Conservation (phyloP, 2,888 invertebrate species). For the Artemia sinica region DNA sequence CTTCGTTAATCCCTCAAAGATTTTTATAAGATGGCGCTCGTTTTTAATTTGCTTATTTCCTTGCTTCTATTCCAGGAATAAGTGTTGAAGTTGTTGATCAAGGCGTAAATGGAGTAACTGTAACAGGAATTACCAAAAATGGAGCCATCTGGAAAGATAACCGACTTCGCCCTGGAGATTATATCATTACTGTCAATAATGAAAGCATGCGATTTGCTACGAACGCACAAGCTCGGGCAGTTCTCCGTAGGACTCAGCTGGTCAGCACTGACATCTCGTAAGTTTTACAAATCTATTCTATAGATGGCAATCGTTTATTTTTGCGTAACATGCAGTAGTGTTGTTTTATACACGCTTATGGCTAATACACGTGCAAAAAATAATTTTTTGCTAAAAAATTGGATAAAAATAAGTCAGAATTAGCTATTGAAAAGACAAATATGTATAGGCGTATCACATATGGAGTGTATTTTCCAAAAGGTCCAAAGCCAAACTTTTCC, state of each 20-base stretch:
- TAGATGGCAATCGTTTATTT: neutral
- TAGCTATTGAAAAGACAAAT: no score
- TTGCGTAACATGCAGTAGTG: no score
- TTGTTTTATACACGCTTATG: no score
- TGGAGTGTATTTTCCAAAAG: no score
- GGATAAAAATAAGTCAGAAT: no score
- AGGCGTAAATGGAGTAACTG: slow-evolving; percentile 38
- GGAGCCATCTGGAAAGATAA: slow-evolving; percentile 42
- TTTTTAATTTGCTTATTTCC: neutral
- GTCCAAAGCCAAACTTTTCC: no score
- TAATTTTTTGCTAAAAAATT: neutral
- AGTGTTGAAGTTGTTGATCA: slow-evolving; percentile 40
- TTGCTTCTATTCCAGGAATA: slow-evolving; percentile 34
- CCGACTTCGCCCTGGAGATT: slow-evolving; percentile 40
- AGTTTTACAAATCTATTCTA: slow-evolving; percentile 4
- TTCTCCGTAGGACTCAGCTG: slow-evolving; percentile 40
- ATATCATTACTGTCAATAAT: slow-evolving; percentile 40
- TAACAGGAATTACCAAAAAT: slow-evolving; percentile 33
- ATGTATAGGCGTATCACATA: no score
- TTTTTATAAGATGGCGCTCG: neutral
- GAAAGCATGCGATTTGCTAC: slow-evolving; percentile 40
- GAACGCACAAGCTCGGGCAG: slow-evolving; percentile 41
- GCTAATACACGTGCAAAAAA: neutral
- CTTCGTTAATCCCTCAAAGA: no score
- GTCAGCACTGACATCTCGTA: slow-evolving; percentile 41